A percentile compares a stretch with the other conserved stretches of the same genome.
Conservation (phyloP, 1,140 invertebrate genomes). For the Calliphora vicina region DNA sequence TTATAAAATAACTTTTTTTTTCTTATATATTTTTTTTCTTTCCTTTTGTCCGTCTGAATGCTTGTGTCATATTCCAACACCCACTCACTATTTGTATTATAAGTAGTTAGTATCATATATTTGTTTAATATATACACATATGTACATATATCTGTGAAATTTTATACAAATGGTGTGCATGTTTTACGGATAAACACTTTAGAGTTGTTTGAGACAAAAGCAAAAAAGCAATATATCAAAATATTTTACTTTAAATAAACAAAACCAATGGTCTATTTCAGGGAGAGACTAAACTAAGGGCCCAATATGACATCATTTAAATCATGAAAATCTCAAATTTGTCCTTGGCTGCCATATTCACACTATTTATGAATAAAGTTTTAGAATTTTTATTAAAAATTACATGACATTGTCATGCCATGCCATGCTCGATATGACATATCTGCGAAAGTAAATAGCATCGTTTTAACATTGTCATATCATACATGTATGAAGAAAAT, state of each 20-base stretch:
- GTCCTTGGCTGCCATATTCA: no score
- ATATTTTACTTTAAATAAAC: neutral
- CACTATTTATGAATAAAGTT: no score
- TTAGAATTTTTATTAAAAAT: no score
- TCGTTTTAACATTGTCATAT: no score
- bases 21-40: neutral
- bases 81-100: neutral
- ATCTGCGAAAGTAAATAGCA: no score
- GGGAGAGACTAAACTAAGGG: neutral
- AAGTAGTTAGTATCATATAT: neutral
- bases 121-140: neutral
- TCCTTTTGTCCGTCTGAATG: neutral
- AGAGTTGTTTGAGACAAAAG: neutral
- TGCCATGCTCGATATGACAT: no score
- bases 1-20: slow-evolving; percentile 17
- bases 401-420: no score
- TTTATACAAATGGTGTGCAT: slow-evolving; percentile 3
- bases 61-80: slow-evolving; percentile 9
- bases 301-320: no score
- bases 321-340: no score
- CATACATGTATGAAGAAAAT: no score
- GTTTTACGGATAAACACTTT: slow-evolving; percentile 22
- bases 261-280: neutral
- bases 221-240: neutral
- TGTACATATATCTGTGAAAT: neutral